Conservation (phyloP, 2,888 invertebrate species). For the Dasysyrphus tricinctus region DNA sequence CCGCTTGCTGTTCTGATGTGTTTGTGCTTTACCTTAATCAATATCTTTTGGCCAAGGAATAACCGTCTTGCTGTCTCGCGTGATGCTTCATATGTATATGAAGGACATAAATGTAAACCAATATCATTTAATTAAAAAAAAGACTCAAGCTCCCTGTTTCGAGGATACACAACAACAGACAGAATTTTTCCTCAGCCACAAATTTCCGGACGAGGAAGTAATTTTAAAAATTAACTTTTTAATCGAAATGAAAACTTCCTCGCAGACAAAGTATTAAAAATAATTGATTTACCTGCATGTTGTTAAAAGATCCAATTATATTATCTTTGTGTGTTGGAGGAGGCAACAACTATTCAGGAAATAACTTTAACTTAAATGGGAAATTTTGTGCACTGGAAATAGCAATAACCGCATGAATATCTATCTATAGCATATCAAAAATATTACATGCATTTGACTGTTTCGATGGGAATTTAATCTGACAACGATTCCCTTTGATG, state of each 20-base stretch:
- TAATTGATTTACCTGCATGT: constrained; percentile 31
- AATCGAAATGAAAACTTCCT: constrained; percentile 8
- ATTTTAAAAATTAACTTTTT: constrained; percentile 16
- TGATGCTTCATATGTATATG: background rate
- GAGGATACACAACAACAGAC: constrained; percentile 5
- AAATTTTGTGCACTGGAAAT: background rate
- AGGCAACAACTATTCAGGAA: background rate
- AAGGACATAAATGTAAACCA: constrained; percentile 22
- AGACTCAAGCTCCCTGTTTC: constrained; percentile 17
- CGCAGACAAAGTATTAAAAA: background rate
- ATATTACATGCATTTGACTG: background rate
- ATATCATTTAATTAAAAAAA: constrained; percentile 37
- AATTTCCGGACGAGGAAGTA: constrained; percentile 29
- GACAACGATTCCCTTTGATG: background rate
- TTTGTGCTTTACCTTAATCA: constrained; percentile 17
- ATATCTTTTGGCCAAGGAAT: constrained; percentile 10
- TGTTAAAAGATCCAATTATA: constrained; percentile 22
- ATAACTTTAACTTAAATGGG: background rate
- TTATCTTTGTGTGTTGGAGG: background rate
- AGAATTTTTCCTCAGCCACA: constrained; percentile 13
- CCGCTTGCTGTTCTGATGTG: background rate
- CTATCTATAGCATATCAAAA: background rate
- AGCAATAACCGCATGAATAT: background rate
- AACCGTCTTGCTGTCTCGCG: background rate
- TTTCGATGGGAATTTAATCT: constrained; percentile 13